Evolutionary conservation across 2,113 vertebrate genomes (phyloP), one percentile per base, ranked within the genome.

Genomic region (Sigmodon hispidus): DNA sequence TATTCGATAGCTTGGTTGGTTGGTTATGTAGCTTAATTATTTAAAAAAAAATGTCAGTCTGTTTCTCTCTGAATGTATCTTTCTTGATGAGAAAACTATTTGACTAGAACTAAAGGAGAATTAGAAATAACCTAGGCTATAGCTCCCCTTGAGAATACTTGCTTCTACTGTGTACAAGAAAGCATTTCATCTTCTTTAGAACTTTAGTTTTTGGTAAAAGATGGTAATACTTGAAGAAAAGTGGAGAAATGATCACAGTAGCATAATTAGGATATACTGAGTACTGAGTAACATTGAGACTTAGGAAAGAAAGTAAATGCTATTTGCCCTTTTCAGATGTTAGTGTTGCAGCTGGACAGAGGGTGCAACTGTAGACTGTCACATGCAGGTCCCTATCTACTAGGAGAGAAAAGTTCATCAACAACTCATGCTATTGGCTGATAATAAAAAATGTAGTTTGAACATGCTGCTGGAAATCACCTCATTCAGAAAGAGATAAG

Each of bases 401-500:
- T 75, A 93, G 81, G 84, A 96, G 43, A 95, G 17, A 22, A 63
- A 65, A 93, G 50, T 70, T 70, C 79, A 90, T 75, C 89, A 84
- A 45, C 63, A 70, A 70, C 31, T 52, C n/a, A 72, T 16, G 48
- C 40, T 92, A 36, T 36, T 79, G 52, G 17, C 75, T 89, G 45
- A 36, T 67, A 16, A 85, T 83, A 34, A 94, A 85, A 40, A 91
- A 95, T 96, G 85, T 75, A 90, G 61, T 91, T 73, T 75, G 67
- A 83, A 50, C 29, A 65, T 4, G 13, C 77, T 65, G 61, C 79
- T 92, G 72, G 84, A 94, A 95, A 89, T 86, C 87, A 87, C 80
- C 94, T 96, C 91, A 94, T 86, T 93, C 79, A 26, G 81, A 85
- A 81, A 91, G 48, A 91, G 96, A 96, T 81, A 94, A 76, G 94